Base-by-base conservation (phyloP, 2,888 invertebrate species). In the Dynastes maya region DNA sequence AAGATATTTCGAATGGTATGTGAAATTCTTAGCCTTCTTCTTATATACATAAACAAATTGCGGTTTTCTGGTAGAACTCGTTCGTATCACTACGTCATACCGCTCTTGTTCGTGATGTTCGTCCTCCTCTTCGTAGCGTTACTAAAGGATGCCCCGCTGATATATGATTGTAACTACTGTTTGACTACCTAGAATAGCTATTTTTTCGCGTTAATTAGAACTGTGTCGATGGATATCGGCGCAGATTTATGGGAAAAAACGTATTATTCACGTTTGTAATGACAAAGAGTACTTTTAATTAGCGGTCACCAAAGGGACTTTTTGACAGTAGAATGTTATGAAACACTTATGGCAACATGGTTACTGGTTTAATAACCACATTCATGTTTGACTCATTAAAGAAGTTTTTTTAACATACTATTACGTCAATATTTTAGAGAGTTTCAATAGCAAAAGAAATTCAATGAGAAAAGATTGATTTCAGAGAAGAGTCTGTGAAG, bases 11-110 rank as follows among this genome's bases (percentile, higher is more conserved):
- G 53, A 72, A 40, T 72, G 72, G 37, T 22, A 22, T 16, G 5
- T 2, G 6, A 58, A 72, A 58, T n/a, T 27, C 16, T 45, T 6
- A 58, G 22, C 37, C n/a, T 53, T 55, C 58, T 72, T 70, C 70
- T 72, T 72, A 72, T 72, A 72, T 72, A 61, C 22, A 72, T 58
- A 72, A 58, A 58, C 22, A 45, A 72, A 72, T 27, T 72, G 61
- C 40, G 72, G 72, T 72, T 72, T 61, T 61, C 40, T 72, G 22
- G 40, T 27, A 72, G 61, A 72, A 72, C 72, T 61, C 37, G 58
- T 72, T 72, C 72, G 58, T 29, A 40, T 13, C 22, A 8, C 22
- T 37, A 72, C 40, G 58, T 72, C 72, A 72, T 22, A n/a, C 22
- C 2, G 9, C 16, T 58, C 37, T 32, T 72, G 72, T n/a, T 11